These are phyloP conservation scores for Ispidina picta DNA, from an alignment of 2,797 vertebrate species.

Conservation along the genomic window DNA sequence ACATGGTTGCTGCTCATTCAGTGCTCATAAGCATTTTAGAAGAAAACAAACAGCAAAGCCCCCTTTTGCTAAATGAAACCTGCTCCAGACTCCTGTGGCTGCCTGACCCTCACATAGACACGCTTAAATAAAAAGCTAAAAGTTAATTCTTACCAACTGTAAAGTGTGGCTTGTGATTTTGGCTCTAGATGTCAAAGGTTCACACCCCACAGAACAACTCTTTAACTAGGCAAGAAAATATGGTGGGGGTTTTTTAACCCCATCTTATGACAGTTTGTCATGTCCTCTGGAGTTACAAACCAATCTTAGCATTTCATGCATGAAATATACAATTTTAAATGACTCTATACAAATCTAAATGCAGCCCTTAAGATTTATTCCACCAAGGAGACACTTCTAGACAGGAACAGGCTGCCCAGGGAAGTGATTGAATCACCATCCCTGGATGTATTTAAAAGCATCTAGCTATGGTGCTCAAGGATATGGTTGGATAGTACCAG, in stretches of 20 bases:
- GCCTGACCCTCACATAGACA: background rate
- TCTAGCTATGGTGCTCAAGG: no score
- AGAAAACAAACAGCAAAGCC: background rate
- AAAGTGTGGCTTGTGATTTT: background rate
- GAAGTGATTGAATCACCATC: no score
- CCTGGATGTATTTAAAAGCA: no score
- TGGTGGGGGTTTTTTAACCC: fast-evolving
- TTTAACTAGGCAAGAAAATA: background rate
- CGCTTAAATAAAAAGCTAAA: background rate
- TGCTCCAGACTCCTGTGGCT: background rate
- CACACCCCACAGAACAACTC: background rate
- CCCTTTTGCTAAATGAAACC: background rate
- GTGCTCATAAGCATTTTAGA: background rate
- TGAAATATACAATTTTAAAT: background rate
- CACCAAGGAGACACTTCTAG: background rate
- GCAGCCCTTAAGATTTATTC: background rate
- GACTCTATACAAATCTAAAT: background rate
- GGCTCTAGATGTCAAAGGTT: background rate
- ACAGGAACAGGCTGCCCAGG: no score
- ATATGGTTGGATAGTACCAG: no score
- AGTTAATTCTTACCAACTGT: background rate
- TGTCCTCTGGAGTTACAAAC: background rate
- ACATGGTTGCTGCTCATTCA: background rate
- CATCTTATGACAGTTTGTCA: background rate
- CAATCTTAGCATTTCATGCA: background rate